A percentile compares a stretch with the other conserved stretches of the same genome.
Conservation (phyloP, 2,888 invertebrate genomes). For the Muscina levida region DNA sequence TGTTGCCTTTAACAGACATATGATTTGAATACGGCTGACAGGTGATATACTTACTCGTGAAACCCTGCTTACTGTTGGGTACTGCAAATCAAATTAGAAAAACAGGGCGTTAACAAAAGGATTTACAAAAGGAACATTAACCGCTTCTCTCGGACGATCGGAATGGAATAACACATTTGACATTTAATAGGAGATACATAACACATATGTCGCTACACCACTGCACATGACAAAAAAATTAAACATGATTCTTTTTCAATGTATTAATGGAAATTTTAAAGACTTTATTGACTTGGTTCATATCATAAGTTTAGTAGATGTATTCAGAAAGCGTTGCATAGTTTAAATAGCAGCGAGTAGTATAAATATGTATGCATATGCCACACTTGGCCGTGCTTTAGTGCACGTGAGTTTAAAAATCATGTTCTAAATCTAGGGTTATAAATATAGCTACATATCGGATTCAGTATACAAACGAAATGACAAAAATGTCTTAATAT, state of each 20-base stretch:
- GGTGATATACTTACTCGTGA: constrained; percentile 73
- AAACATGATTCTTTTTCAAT: not conserved
- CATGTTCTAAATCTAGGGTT: not conserved
- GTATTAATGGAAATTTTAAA: constrained; percentile 16
- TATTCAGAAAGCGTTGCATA: not conserved
- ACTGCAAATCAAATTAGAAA: constrained; percentile 70
- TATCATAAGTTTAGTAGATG: constrained; percentile 25
- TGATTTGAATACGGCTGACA: not conserved
- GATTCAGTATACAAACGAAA: constrained; percentile 7
- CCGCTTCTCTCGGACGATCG: constrained; percentile 39
- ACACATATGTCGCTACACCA: too few species aligned
- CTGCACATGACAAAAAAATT: too few species aligned
- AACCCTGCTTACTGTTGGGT: constrained; percentile 72
- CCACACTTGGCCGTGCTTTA: not conserved
- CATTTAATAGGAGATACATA: too few species aligned
- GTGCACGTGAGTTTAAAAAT: not conserved
- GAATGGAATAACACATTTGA: constrained; percentile 41
- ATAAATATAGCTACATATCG: not conserved
- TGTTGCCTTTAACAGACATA: too few species aligned
- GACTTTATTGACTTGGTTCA: constrained; percentile 38
- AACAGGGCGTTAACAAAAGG: constrained; percentile 8
- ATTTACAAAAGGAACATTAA: not conserved
- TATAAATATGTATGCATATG: constrained; percentile 8
- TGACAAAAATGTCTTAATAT: not conserved
- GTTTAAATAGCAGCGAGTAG: not conserved